These are phyloP conservation scores for Rutpela maculata DNA, from an alignment of 2,888 invertebrate species.

Conservation along the genomic window DNA sequence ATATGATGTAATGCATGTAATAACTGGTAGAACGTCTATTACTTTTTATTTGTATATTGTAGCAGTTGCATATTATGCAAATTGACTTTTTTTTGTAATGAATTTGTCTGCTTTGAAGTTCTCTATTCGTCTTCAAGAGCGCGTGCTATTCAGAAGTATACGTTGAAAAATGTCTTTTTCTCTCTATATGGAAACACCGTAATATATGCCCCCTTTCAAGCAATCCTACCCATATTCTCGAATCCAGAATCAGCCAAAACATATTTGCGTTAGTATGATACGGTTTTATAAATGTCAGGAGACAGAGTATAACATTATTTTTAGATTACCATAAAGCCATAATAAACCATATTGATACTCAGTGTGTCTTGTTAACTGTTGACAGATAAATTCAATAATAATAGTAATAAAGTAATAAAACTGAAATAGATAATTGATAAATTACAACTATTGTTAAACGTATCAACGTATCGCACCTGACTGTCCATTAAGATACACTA, in stretches of 20 bases:
- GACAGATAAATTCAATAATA: no score
- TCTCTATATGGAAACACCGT: not conserved
- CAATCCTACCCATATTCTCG: not conserved
- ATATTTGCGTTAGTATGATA: not conserved
- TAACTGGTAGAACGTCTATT: not conserved
- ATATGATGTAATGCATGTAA: no score
- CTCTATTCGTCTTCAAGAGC: not conserved
- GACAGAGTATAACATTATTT: not conserved
- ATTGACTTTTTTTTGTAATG: not conserved
- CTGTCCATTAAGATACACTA: no score
- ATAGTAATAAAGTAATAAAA: no score
- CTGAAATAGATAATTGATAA: no score
- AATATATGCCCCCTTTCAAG: conserved; percentile 3
- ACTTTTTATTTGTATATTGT: not conserved
- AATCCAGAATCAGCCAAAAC: not conserved
- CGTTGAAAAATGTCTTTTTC: not conserved
- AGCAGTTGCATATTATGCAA: no score
- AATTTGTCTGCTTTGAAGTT: not conserved
- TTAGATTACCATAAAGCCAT: not conserved
- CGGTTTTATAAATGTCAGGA: not conserved
- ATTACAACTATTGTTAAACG: no score
- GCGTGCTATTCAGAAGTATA: not conserved
- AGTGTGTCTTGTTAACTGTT: no score
- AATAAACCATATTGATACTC: not conserved
- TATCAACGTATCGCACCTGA: no score